A percentile compares a stretch with the other conserved stretches of the same genome.
Conservation (phyloP, 2,888 invertebrate species). For the Synanthedon formicaeformis region DNA sequence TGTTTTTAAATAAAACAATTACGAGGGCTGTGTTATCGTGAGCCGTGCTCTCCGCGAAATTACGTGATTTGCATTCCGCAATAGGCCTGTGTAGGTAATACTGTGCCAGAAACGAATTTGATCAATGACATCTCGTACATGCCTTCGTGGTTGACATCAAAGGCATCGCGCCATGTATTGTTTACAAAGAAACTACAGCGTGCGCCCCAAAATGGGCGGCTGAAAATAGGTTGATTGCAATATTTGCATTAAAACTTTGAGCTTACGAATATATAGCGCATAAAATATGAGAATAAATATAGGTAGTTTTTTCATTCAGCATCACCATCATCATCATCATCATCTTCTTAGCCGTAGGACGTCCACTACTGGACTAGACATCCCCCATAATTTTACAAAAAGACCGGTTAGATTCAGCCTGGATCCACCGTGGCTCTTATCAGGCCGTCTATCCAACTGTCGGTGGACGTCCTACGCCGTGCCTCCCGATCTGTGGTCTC, state of each 20-base stretch:
- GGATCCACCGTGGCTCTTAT: too few species aligned
- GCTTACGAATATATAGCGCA: too few species aligned
- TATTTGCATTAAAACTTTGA: neutral
- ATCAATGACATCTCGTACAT: neutral
- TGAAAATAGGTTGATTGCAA: neutral
- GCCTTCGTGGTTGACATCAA: neutral
- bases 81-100: neutral
- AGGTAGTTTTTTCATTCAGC: too few species aligned
- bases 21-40: neutral
- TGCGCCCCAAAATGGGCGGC: neutral
- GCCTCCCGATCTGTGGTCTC: too few species aligned
- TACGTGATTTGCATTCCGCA: neutral
- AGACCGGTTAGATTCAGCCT: too few species aligned
- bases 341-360: too few species aligned
- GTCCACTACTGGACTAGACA: too few species aligned
- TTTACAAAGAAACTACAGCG: neutral
- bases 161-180: neutral
- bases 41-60: neutral
- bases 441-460: too few species aligned
- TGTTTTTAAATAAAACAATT: neutral
- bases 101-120: neutral
- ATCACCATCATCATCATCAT: too few species aligned
- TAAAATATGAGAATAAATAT: too few species aligned
- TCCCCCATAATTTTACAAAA: too few species aligned
- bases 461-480: too few species aligned